Base-by-base conservation (phyloP, 2,888 invertebrate species). In the Hydriomena furcata region DNA sequence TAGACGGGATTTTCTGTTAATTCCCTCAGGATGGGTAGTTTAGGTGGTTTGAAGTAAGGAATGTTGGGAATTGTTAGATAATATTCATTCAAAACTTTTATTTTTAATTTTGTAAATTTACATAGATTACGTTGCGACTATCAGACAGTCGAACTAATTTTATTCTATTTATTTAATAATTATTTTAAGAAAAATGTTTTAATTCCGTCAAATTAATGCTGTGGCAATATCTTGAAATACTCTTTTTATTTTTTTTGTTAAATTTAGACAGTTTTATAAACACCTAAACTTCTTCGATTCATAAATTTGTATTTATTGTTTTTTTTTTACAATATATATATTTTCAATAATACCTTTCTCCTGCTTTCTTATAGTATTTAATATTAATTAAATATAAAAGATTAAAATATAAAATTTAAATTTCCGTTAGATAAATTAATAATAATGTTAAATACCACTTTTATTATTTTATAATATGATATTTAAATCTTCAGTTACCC, bases 1-100 rank as follows among this genome's bases (percentile, higher is more conserved):
- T 56, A 20, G 32, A 28, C 28, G 34, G 38, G 38, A 36, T 61
- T 72, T 73, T 71, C 68, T 55, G 41, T 48, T 62, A 68, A 73
- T 8, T 4, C 55, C 47, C 35, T 43, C 17, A 44, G 30, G 42
- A 21, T 20, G 7, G 3, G 17, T 6, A 30, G 42, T 8, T 12
- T 8, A 30, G 17, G 27, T 10, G 11, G 23, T 46, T 7, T 20
- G 34, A 37, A n/a, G 32, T 47, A 11, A 6, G 2, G 2, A 36
- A 38, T 42, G 37, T 44, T 27, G 5, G 8, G 7, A 38, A 17
- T 30, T 48, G 43, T 24, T 7, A 43, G 13, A 42, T 38, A 2
- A 36, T 38, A 50, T 47, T 55, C 36, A 28, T 31, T 17, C 0
- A 10, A 34, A 24, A 17, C 8, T 2, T 12, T 23, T 35, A 41